A percentile compares a stretch with the other conserved stretches of the same genome.
These are phyloP conservation scores for Lagocephalus sceleratus DNA, from an alignment of 2,797 vertebrate species.

Conservation along the genomic window DNA sequence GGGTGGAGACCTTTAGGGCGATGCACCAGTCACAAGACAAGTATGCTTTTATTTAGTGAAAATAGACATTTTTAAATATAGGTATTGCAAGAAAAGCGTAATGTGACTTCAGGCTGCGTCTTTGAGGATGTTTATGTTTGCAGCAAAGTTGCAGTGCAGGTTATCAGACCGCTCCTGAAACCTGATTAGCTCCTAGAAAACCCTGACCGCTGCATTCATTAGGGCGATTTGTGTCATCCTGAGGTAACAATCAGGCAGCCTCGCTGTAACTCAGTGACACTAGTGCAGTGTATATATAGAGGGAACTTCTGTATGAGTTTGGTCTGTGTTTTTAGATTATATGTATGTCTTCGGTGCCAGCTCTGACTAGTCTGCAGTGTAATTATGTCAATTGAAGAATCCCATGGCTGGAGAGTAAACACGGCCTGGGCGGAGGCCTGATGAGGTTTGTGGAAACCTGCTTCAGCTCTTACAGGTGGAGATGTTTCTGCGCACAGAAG, in stretches of 20 bases:
- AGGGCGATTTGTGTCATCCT: too few species aligned
- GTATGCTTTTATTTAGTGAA: background rate
- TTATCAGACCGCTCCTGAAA: conserved; percentile 1
- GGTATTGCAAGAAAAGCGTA: background rate
- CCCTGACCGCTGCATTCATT: background rate
- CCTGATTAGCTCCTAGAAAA: background rate
- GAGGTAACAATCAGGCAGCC: too few species aligned
- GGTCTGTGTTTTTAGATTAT: too few species aligned
- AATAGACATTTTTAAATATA: background rate
- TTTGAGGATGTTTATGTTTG: background rate
- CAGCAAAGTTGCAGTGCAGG: background rate
- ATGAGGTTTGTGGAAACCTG: background rate
- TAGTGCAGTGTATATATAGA: too few species aligned
- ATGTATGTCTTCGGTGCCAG: background rate
- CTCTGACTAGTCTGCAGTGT: background rate
- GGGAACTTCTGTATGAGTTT: too few species aligned
- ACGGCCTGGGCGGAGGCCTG: background rate
- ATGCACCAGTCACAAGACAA: background rate
- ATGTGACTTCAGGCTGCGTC: background rate
- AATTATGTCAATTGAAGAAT: background rate
- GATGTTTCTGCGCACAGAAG: background rate
- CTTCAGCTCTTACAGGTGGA: background rate
- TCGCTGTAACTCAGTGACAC: background rate
- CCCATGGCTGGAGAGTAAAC: background rate
- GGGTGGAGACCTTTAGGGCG: background rate